Evolutionary conservation across 2,113 vertebrate genomes (phyloP), one percentile per base, ranked within the genome.

Genomic region (Australoheros scitulus): DNA sequence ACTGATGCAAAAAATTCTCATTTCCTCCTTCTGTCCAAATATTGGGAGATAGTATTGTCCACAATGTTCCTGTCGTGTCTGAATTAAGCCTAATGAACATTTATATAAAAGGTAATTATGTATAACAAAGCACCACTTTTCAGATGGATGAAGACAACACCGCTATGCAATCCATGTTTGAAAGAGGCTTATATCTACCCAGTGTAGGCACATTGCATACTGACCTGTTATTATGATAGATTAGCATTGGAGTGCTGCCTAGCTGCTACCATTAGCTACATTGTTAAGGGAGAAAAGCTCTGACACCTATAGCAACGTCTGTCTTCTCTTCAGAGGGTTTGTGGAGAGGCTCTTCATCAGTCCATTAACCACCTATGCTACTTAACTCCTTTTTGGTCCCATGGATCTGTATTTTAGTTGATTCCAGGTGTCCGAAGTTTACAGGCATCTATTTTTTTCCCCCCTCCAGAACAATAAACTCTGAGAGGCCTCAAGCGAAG

Each of bases 341-440:
- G 79, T 90, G 81, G 83, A 93, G 90, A 90, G 91, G 74, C 88
- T 91, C 87, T 92, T 86, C 85, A 92, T 94, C 91, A 92, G 88
- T 81, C 90, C 86, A 89, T 92, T 93, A 88, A 89, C 89, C 88
- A 90, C 88, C 88, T 88, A 88, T 14, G 41, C 81, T 86, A 92
- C 91, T 92, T 93, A 92, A 94, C 89, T 94, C 90, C 77, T 81
- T 86, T 93, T 89, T 87, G 82, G 61, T 90, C 85, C 84, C 88
- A 90, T 86, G 85, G 90, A 90, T 92, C 89, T 92, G 83, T 88
- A 87, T 93, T 94, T 92, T 92, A 94, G 91, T 94, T 93, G 84
- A 93, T 93, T 95, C 94, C 96, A 96, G 94, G 95, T 96, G 95
- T 95, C 93, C 68, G 0, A 89, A 89, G 92, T 95, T 94, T 95